phyloP scores from a whole-genome alignment of 2,113 vertebrate genomes.

The Myrmecophaga tridactyla region DNA sequence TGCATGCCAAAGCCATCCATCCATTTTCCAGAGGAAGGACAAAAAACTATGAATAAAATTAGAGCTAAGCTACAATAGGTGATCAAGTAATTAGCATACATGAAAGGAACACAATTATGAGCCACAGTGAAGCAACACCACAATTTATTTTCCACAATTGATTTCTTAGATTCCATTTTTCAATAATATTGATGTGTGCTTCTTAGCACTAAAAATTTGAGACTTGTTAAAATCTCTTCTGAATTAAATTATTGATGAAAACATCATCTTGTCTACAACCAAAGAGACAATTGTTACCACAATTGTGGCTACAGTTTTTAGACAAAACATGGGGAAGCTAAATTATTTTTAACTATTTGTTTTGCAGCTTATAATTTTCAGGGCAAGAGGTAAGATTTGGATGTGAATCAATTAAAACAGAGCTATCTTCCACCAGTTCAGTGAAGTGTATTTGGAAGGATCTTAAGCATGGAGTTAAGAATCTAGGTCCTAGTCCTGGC shows the following conservation, averaged over 20 bases:
- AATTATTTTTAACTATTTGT: conserved; percentile 30
- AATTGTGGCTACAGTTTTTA: background rate
- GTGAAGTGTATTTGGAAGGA: background rate
- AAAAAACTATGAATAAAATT: conserved; percentile 74
- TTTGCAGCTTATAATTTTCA: conserved; percentile 12
- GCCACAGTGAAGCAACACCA: background rate
- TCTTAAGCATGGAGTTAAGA: background rate
- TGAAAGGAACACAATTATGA: conserved; percentile 57
- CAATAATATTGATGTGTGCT: background rate
- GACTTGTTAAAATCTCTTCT: conserved; percentile 20
- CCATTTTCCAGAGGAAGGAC: conserved; percentile 61
- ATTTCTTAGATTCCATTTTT: conserved; percentile 60
- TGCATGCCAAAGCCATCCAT: conserved; percentile 15
- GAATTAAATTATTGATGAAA: conserved; percentile 40
- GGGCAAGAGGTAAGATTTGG: background rate
- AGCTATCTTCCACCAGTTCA: conserved; percentile 15
- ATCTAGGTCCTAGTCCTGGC: background rate
- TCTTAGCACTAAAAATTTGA: background rate
- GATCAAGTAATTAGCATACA: conserved; percentile 64
- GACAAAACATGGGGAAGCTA: background rate
- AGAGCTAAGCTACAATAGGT: conserved; percentile 37
- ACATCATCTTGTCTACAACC: background rate
- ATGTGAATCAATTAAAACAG: conserved; percentile 8
- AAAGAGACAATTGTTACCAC: background rate
- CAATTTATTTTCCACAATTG: conserved; percentile 49